Evolutionary conservation across 2,888 invertebrate species (phyloP), one percentile per base, ranked within the genome.

Genomic region (Homarus gammarus): DNA sequence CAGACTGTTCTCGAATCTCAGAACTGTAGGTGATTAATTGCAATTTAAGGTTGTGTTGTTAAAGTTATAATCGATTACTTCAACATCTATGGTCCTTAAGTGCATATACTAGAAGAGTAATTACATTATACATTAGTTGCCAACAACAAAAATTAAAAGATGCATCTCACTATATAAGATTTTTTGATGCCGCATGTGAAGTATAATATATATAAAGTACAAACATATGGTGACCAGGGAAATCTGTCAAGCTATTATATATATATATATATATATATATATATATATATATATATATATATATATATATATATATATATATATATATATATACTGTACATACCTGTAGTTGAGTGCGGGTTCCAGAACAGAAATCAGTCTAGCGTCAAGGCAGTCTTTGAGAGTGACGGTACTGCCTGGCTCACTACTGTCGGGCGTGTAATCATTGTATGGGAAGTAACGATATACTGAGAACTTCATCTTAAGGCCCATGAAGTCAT

Each of bases 141-240:
- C 15, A 40, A 18, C 15, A n/a, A 44, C n/a, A 27, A 75, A 27
- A 5, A 31, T 27, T 31, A 27, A 61, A 49, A 33, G n/a, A 56
- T 12, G 31, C 33, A 36, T 27, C n/a, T n/a, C n/a, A n/a, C 27
- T 51, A 51, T 44, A 31, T 78, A 51, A 0, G 15, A 31, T 12
- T 44, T 1, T 78, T n/a, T 78, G 27, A 31, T 10, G 0, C 8
- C 10, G n/a, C 15, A 49, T 78, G 27, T 78, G 44, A n/a, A 78
- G 38, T 22, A 44, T n/a, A 44, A 51, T 78, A 51, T 78, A 51
- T 78, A 51, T 78, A 31, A 56, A 49, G 31, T 79, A 56, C 49
- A 56, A 49, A 56, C 49, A 31, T 79, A 56, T 79, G 31, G n/a
- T n/a, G n/a, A n/a, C n/a, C n/a, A n/a, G n/a, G n/a, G n/a, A n/a